phyloP scores from a whole-genome alignment of 2,113 vertebrate species.

The Bubalus kerabau region DNA sequence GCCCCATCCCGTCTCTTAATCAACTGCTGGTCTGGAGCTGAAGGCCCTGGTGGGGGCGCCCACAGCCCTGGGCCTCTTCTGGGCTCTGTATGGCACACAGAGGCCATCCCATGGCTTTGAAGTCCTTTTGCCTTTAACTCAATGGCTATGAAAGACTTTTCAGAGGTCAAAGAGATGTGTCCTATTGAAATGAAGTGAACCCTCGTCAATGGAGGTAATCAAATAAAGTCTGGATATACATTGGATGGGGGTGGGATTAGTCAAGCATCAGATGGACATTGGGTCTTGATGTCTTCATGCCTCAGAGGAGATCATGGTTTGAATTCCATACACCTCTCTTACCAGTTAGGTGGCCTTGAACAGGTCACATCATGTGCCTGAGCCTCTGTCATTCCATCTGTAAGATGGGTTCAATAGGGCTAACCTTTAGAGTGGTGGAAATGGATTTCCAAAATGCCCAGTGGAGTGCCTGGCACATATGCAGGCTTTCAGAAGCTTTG shows the following conservation, averaged over 20 bases:
- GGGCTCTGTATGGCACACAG: background rate
- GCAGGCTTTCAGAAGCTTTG: background rate
- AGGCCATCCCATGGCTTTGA: no score
- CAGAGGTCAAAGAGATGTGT: background rate
- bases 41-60: rapidly evolving
- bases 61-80: background rate
- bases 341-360: background rate
- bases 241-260: background rate
- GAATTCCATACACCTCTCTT: background rate
- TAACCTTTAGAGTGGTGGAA: background rate
- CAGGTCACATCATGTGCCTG: background rate
- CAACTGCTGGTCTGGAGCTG: background rate
- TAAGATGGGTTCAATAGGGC: background rate
- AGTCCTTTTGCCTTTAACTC: background rate
- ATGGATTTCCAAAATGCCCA: background rate
- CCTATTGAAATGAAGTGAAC: background rate
- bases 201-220: background rate
- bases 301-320: background rate
- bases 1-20: rapidly evolving
- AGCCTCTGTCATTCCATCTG: background rate
- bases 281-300: background rate
- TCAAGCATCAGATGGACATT: background rate
- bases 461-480: rapidly evolving
- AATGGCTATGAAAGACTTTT: background rate
- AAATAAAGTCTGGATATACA: background rate